Evolutionary conservation across 2,797 vertebrate species (phyloP).

Genomic region (Paramormyrops hopkinsi): DNA sequence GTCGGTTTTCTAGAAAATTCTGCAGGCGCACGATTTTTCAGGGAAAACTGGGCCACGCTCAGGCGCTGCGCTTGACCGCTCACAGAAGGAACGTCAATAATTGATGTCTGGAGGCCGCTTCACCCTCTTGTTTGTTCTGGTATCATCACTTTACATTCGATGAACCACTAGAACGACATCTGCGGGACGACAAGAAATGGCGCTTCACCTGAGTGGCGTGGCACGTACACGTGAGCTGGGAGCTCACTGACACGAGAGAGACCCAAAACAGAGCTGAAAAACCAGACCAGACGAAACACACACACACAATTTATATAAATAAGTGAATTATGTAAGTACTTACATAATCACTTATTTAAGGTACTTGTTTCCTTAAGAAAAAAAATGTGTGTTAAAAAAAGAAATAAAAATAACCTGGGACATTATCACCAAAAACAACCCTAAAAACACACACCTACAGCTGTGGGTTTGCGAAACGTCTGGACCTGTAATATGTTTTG

Average conservation of each 20-base stretch:
- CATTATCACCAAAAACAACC: not conserved
- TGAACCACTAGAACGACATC: not conserved
- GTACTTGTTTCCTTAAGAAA: not conserved
- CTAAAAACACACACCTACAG: not conserved
- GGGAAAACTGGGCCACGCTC: not conserved
- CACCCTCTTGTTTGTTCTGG: not conserved
- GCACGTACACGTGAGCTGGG: not conserved
- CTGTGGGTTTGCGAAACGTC: not conserved
- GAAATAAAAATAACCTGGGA: not conserved
- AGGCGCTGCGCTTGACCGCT: not conserved
- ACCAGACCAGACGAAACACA: not conserved
- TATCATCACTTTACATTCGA: not conserved
- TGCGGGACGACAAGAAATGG: not conserved
- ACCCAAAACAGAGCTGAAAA: not conserved
- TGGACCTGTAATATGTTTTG: not conserved
- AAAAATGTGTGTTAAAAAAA: not conserved
- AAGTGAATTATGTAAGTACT: not conserved
- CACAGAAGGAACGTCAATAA: slow-evolving; percentile 16
- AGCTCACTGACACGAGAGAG: not conserved
- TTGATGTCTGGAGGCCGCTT: not conserved
- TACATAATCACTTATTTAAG: slow-evolving; percentile 1
- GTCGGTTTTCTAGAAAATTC: slow-evolving; percentile 4
- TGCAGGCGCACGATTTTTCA: not conserved
- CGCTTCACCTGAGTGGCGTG: not conserved
- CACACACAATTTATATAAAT: not conserved